phyloP scores from a whole-genome alignment of 2,888 invertebrate genomes.

The Junonia oenone region DNA sequence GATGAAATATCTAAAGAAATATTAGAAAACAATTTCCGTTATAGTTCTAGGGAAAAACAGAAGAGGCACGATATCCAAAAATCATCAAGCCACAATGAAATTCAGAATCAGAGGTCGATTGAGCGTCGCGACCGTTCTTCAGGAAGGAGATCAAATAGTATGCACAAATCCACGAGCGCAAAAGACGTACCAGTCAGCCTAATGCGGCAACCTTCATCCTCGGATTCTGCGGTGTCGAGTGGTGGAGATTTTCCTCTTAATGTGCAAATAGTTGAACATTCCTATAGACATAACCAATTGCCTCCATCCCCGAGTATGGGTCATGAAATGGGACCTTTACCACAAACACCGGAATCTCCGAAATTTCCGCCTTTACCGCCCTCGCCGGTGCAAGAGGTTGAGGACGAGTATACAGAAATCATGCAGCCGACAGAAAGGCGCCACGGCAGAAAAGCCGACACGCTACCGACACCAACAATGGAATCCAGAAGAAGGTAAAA shows the following conservation, averaged over 20 bases:
- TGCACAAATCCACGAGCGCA: constrained; percentile 87
- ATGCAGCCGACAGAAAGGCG: constrained; percentile 74
- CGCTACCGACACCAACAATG: constrained; percentile 74
- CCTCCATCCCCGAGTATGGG: constrained; percentile 62
- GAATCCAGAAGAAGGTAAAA: constrained; percentile 68
- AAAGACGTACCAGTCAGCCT: constrained; percentile 83
- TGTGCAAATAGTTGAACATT: constrained; percentile 83
- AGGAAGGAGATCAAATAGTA: constrained; percentile 79
- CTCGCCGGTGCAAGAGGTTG: constrained; percentile 89
- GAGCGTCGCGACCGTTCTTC: constrained; percentile 71
- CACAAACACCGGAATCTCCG: constrained; percentile 73
- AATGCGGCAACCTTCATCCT: constrained; percentile 73
- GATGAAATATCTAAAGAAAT: constrained; percentile 75
- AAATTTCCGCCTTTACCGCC: constrained; percentile 89
- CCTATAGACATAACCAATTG: constrained; percentile 65
- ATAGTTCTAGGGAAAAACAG: constrained; percentile 75
- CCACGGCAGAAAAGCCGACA: constrained; percentile 72
- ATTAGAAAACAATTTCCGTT: constrained; percentile 73
- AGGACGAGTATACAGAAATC: constrained; percentile 86
- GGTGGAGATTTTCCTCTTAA: constrained; percentile 81
- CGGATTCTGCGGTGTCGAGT: constrained; percentile 74
- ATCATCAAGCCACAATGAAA: constrained; percentile 82
- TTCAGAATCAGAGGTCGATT: constrained; percentile 74
- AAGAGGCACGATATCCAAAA: constrained; percentile 81
- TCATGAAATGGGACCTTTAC: constrained; percentile 70